These are phyloP conservation scores for Pantherophis vulpinus DNA, from an alignment of 2,797 vertebrate species.

Conservation along the genomic window DNA sequence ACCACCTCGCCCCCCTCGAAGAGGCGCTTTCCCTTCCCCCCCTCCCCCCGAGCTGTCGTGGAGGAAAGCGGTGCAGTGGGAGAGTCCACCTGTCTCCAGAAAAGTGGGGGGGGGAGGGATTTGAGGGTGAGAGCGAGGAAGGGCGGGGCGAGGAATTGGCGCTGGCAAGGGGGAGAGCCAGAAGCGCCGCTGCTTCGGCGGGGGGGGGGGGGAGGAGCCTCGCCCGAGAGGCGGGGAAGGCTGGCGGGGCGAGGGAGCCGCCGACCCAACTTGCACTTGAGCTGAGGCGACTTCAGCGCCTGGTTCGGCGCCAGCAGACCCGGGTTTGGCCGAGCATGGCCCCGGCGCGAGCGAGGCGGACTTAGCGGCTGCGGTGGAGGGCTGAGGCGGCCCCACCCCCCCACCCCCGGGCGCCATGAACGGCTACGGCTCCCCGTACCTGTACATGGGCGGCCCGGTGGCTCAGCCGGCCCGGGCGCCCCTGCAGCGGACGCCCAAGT, in stretches of 20 bases:
- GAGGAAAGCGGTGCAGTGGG: not conserved
- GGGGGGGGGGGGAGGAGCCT: not conserved
- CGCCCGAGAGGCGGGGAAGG: not conserved
- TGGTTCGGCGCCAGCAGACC: not conserved
- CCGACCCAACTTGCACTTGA: not conserved
- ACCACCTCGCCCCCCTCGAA: not conserved
- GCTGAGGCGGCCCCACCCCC: not conserved
- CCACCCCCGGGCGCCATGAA: conserved; percentile 75
- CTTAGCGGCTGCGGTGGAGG: not conserved
- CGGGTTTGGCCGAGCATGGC: not conserved
- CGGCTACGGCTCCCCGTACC: conserved; percentile 93
- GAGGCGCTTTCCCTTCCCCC: not conserved
- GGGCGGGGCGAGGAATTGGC: not conserved
- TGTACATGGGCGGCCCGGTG: conserved; percentile 93
- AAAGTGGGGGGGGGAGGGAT: not conserved
- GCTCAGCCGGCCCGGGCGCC: conserved; percentile 87
- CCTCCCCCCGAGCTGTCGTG: not conserved
- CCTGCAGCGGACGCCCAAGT: conserved; percentile 92
- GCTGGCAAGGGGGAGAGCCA: not conserved
- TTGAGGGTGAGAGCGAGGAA: not conserved
- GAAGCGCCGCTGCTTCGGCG: not conserved
- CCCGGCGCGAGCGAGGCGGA: not conserved
- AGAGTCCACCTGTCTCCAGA: not conserved
- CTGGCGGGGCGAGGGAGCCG: not conserved
- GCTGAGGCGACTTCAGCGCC: not conserved